Percentiles rank a stretch among this genome's conserved stretches.
Evolutionary conservation across 2,888 invertebrate species (phyloP).

Genomic region (Diaprepes abbreviatus): DNA sequence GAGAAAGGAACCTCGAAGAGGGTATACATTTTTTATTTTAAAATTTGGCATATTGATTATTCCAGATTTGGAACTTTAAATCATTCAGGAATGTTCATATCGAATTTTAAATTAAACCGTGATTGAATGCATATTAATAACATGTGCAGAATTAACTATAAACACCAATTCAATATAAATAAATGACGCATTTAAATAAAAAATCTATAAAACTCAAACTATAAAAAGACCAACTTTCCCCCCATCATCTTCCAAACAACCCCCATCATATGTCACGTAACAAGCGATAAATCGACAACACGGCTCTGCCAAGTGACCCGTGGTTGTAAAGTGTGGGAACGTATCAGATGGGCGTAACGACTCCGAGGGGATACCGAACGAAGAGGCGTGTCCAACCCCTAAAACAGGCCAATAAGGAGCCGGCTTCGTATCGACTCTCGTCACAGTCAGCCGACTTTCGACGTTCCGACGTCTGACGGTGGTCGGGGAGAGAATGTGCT

Average conservation of each 20-base stretch:
- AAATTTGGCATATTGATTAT: no score
- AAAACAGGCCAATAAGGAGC: slow-evolving; percentile 58
- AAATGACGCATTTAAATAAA: no score
- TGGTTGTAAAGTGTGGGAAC: slow-evolving; percentile 68
- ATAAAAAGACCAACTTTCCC: not conserved
- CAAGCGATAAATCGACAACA: slow-evolving; percentile 63
- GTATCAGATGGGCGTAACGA: slow-evolving; percentile 66
- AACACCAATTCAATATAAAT: no score
- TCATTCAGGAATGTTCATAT: no score
- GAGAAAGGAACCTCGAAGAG: no score
- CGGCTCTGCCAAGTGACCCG: slow-evolving; percentile 65
- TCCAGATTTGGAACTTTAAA: no score
- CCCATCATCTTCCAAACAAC: not conserved
- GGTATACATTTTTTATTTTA: no score
- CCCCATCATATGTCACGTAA: slow-evolving; percentile 53
- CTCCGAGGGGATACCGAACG: slow-evolving; percentile 57
- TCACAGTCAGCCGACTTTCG: slow-evolving; percentile 49
- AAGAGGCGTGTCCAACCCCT: slow-evolving; percentile 56
- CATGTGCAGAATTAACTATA: no score
- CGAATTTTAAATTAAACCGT: no score
- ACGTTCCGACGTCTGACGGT: slow-evolving; percentile 42
- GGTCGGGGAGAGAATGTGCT: slow-evolving; percentile 35
- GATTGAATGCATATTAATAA: no score
- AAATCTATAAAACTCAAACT: not conserved
- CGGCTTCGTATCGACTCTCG: slow-evolving; percentile 45